These are phyloP conservation scores for Selenia dentaria DNA, from an alignment of 2,888 invertebrate species.

Conservation along the genomic window DNA sequence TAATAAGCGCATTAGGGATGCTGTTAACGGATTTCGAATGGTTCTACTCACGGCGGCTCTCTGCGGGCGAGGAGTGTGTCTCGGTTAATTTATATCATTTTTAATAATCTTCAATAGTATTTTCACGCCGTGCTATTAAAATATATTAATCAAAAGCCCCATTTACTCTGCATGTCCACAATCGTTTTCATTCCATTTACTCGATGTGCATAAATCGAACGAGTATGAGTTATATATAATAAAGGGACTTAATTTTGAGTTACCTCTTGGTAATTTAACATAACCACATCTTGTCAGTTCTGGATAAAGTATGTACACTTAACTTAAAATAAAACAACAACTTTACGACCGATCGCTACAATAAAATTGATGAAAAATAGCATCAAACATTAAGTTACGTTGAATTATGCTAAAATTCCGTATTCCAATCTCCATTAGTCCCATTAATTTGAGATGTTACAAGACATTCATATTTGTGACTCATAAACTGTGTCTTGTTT, in stretches of 20 bases:
- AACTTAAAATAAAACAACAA: conserved; percentile 35
- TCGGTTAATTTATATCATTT: conserved; percentile 31
- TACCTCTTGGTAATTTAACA: not conserved
- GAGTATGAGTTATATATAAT: too few species aligned
- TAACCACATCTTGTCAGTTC: too few species aligned
- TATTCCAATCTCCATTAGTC: conserved; percentile 53
- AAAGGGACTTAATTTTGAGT: too few species aligned
- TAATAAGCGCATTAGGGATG: conserved; percentile 68
- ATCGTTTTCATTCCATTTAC: too few species aligned
- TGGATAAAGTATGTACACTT: not conserved
- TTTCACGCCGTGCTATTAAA: conserved; percentile 42
- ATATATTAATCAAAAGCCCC: too few species aligned
- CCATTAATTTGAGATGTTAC: conserved; percentile 57
- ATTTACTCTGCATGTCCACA: too few species aligned
- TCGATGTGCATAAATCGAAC: too few species aligned
- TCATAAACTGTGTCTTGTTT: conserved; percentile 71
- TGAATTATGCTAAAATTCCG: conserved; percentile 61
- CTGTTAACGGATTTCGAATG: conserved; percentile 53
- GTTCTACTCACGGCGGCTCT: conserved; percentile 49
- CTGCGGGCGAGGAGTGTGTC: conserved; percentile 54
- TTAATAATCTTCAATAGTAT: conserved; percentile 40
- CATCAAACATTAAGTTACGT: conserved; percentile 51
- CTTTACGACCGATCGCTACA: conserved; percentile 46
- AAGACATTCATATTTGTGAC: conserved; percentile 53
- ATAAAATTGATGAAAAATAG: conserved; percentile 65